phyloP scores from a whole-genome alignment of 2,797 vertebrate species.

The Tachyglossus aculeatus region DNA sequence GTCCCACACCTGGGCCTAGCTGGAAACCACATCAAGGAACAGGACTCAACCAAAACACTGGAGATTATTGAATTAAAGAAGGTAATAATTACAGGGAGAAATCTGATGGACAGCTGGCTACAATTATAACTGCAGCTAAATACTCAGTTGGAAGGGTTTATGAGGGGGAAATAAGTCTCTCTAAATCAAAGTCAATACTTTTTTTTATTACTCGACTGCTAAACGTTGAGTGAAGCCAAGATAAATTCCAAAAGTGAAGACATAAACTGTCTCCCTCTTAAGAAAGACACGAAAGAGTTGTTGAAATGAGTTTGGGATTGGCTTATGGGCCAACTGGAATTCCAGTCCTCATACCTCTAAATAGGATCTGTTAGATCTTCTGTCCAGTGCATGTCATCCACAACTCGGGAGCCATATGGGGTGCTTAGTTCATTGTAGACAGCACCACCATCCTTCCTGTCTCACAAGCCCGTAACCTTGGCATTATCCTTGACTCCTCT shows the following conservation, averaged over 20 bases:
- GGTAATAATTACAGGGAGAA: conserved; percentile 58
- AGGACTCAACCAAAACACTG: conserved; percentile 34
- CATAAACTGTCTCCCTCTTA: conserved; percentile 21
- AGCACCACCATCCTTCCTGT: no score
- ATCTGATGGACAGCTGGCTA: conserved; percentile 24
- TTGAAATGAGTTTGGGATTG: conserved; percentile 25
- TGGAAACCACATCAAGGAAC: conserved; percentile 36
- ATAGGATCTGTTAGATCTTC: neutral
- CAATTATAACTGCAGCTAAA: conserved; percentile 62
- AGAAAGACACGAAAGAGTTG: conserved; percentile 53
- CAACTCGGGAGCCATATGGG: neutral
- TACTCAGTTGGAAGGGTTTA: conserved; percentile 41
- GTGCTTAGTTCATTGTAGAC: neutral
- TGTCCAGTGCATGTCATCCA: neutral
- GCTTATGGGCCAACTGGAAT: neutral
- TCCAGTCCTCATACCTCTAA: conserved; percentile 1
- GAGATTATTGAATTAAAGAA: conserved; percentile 43
- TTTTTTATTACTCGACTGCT: conserved; percentile 56
- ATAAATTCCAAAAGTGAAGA: conserved; percentile 59
- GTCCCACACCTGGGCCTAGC: conserved; percentile 48
- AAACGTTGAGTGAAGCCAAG: conserved; percentile 50
- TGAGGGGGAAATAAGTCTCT: neutral
- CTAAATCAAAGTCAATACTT: conserved; percentile 50
- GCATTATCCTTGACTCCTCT: no score
- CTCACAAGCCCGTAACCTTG: no score